These are phyloP conservation scores for Ornithoptera priamus DNA, from an alignment of 2,888 invertebrate species.

Conservation along the genomic window DNA sequence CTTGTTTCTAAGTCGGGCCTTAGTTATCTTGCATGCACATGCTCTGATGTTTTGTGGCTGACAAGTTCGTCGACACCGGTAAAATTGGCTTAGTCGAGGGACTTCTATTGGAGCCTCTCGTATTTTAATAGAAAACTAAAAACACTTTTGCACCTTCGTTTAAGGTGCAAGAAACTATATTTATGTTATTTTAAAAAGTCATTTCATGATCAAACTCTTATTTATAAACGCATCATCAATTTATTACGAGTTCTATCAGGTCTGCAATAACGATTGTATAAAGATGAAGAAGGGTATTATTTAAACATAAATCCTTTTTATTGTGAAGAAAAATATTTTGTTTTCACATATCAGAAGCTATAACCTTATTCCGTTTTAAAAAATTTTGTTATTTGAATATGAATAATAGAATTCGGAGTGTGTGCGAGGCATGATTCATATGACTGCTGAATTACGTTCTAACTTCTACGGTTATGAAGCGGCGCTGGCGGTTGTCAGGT, in stretches of 20 bases:
- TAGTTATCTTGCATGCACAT: conserved; percentile 55
- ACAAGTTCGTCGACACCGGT: conserved; percentile 59
- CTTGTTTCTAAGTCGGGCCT: conserved; percentile 16
- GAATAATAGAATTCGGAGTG: conserved; percentile 25
- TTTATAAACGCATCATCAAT: neutral
- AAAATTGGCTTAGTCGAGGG: conserved; percentile 63
- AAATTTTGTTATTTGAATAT: conserved; percentile 21
- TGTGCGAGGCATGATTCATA: conserved; percentile 29
- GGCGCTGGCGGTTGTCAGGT: conserved; percentile 30
- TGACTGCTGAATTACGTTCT: conserved; percentile 25
- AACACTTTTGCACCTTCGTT: conserved; percentile 26
- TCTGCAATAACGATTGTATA: neutral
- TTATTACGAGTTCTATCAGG: neutral
- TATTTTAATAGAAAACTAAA: conserved; percentile 39
- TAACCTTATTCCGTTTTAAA: conserved; percentile 9
- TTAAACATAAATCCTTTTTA: neutral
- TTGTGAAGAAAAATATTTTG: neutral
- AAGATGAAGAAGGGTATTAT: neutral
- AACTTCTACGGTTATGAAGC: conserved; percentile 28
- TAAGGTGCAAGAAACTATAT: conserved; percentile 1
- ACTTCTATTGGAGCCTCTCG: conserved; percentile 52
- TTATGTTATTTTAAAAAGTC: conserved; percentile 9
- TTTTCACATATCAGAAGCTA: neutral
- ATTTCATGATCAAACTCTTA: neutral
- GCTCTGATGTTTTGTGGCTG: conserved; percentile 52